Conservation (phyloP, 1,140 invertebrate genomes). For the Parapsyche elsis region DNA sequence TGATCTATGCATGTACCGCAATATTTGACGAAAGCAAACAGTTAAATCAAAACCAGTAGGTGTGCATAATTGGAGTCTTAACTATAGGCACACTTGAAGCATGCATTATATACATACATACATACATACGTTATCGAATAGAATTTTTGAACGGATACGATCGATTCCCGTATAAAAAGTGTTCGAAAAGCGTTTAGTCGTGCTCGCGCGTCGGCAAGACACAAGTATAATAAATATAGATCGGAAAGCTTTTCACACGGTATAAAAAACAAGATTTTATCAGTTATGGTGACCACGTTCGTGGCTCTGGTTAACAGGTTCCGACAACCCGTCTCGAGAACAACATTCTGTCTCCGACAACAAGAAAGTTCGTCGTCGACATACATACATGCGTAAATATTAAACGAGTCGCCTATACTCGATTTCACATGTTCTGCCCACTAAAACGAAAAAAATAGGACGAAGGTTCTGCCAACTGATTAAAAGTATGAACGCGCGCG, state of each 20-base stretch:
- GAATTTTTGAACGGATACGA: no score
- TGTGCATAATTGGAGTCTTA: no score
- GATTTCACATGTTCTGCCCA: conserved; percentile 15
- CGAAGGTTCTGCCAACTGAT: not conserved
- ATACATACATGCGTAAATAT: conserved; percentile 32
- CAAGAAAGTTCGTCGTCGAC: conserved; percentile 27
- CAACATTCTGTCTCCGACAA: conserved; percentile 28
- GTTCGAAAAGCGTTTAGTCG: no score
- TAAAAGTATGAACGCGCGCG: not conserved
- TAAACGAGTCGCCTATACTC: conserved; percentile 10
- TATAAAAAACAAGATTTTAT: conserved; percentile 31
- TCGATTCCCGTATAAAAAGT: no score
- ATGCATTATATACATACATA: not conserved
- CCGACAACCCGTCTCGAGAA: conserved; percentile 23
- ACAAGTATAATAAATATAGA: conserved; percentile 4
- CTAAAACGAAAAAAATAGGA: conserved; percentile 11
- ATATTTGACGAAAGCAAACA: no score
- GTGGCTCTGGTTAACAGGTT: conserved; percentile 26
- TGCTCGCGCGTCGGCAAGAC: no score
- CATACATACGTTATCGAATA: not conserved
- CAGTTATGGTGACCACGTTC: conserved; percentile 33
- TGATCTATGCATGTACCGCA: not conserved
- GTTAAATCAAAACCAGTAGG: no score
- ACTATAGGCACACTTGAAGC: no score
- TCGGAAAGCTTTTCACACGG: conserved; percentile 27